These are phyloP conservation scores for Tiliacea citrago DNA, from an alignment of 2,888 invertebrate species.

Conservation along the genomic window DNA sequence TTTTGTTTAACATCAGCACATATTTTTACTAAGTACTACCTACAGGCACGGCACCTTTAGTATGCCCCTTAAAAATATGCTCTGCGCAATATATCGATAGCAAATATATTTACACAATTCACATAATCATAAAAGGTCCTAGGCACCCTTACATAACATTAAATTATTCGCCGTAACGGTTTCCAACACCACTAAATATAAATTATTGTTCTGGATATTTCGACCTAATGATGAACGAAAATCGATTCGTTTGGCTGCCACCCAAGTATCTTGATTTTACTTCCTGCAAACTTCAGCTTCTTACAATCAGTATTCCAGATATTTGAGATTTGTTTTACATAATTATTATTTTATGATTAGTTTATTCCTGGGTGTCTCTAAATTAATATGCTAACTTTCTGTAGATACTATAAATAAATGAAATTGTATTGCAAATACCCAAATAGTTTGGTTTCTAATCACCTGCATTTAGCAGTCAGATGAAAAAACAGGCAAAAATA, in stretches of 20 bases:
- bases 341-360: neutral
- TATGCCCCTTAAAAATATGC: neutral
- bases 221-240: constrained; percentile 59
- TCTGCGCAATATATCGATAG: neutral
- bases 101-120: neutral
- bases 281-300: constrained; percentile 40
- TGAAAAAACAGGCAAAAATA: neutral
- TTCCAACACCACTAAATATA: neutral
- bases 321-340: neutral
- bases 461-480: neutral
- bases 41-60: neutral
- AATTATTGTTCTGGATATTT: constrained; percentile 26
- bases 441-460: neutral
- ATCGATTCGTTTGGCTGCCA: constrained; percentile 74
- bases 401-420: neutral
- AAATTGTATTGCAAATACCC: neutral
- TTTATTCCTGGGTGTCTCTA: neutral
- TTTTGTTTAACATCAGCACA: neutral
- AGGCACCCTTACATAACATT: neutral
- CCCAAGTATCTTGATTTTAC: constrained; percentile 64
- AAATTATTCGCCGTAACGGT: constrained; percentile 2
- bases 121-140: neutral
- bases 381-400: neutral
- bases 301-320: constrained; percentile 8
- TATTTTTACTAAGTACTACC: neutral